phyloP scores from a whole-genome alignment of 2,888 invertebrate genomes.

The Erebia epiphron region DNA sequence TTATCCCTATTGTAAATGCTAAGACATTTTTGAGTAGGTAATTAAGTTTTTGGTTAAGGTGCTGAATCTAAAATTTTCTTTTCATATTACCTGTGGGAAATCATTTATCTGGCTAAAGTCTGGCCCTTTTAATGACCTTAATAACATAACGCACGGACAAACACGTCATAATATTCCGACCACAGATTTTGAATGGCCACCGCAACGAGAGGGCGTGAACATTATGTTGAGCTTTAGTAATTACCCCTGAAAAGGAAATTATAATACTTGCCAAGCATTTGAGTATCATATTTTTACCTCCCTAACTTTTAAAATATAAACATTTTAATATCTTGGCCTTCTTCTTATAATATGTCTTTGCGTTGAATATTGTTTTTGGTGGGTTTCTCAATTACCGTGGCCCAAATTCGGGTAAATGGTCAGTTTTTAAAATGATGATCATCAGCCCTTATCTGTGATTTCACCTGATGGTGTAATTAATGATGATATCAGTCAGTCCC shows the following conservation, averaged over 20 bases:
- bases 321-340: no score
- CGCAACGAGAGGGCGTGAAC: constrained; percentile 13
- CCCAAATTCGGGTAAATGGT: no score
- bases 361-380: no score
- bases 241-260: constrained; percentile 7
- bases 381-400: no score
- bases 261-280: not conserved
- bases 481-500: no score
- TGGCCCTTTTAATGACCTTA: constrained; percentile 4
- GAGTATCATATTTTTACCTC: no score
- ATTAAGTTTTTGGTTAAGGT: not conserved
- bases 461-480: no score
- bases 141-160: not conserved
- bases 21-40: not conserved
- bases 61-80: not conserved
- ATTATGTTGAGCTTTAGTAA: constrained; percentile 11
- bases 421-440: no score
- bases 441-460: no score
- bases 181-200: not conserved
- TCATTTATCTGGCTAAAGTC: not conserved
- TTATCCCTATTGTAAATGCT: no score
- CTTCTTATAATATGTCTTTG: no score
- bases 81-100: not conserved
- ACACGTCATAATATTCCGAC: constrained; percentile 1
- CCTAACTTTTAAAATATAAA: no score